Base-by-base conservation (phyloP, 2,113 vertebrate species). In the Eclectus roratus region DNA sequence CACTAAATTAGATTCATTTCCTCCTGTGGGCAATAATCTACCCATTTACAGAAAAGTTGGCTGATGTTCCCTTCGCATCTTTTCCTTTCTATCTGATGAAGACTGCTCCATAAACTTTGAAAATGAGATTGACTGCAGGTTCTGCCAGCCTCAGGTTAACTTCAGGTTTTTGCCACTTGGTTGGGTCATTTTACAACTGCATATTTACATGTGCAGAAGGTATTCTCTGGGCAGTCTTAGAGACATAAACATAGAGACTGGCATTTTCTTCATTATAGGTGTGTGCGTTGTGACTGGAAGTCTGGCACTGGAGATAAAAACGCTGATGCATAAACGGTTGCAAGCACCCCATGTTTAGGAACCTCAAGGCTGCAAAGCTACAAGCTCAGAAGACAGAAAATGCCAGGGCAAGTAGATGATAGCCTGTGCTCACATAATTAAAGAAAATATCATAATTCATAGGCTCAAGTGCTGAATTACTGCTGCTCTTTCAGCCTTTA, bases 301-400 rank as follows among this genome's bases (percentile, higher is more conserved):
- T 83, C 82, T 95, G 90, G 79, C 39, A 7, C 5, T 50, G 72
- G 72, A 94, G 95, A 93, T 94, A 89, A 94, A 92, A 80, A 37
- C 5, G 53, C 74, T 29, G 2, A 33, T 53, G 60, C 89, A 46
- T 24, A 68, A 69, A 31, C 31, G 10, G 1, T 44, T 64, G 60
- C 52, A 49, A 69, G 66, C 56, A 73, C 25, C 49, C 53, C 58
- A 11, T 17, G 39, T 35, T n/a, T 71, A 43, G 64, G 92, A 95
- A 60, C 79, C 68, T 90, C 55, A 47, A 41, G 85, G 76, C 88
- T 96, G 64, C 76, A 93, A 56, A 93, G 47, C 71, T 87, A 27
- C 68, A 55, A 79, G 50, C 74, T 78, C 55, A 60, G 82, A 73
- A 94, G 77, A 43, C 61, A 78, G 81, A 53, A 90, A 78, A 56